Percentiles rank a stretch among this genome's conserved stretches.
Evolutionary conservation across 1,140 invertebrate species (phyloP).

Genomic region (Drosophila lowei): DNA sequence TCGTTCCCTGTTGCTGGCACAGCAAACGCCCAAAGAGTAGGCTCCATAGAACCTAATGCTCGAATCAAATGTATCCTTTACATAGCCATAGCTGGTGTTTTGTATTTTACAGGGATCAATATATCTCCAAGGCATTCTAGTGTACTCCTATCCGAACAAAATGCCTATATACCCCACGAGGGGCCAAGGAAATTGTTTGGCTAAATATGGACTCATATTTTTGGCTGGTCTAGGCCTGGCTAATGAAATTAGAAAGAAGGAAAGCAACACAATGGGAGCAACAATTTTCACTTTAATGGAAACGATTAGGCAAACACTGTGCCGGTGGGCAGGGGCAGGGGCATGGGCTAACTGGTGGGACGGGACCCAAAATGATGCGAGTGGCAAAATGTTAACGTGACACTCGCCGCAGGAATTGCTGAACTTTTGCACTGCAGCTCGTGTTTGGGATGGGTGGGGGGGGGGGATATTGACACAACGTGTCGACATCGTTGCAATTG

Average conservation of each 20-base stretch:
- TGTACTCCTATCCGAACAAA: not conserved
- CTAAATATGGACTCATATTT: constrained; percentile 16
- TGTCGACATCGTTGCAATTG: constrained; percentile 54
- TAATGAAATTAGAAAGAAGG: constrained; percentile 31
- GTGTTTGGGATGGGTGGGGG: not conserved
- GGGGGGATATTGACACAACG: constrained; percentile 56
- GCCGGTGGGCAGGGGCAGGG: too few species aligned
- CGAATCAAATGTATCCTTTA: constrained; percentile 38
- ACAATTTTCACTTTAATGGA: constrained; percentile 55
- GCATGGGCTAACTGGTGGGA: constrained; percentile 9
- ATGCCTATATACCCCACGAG: not conserved
- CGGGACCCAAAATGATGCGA: constrained; percentile 55
- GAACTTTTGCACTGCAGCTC: constrained; percentile 39
- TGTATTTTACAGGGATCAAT: too few species aligned
- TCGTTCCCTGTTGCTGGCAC: constrained; percentile 2
- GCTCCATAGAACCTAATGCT: not conserved
- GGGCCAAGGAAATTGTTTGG: constrained; percentile 19
- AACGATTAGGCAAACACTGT: constrained; percentile 30
- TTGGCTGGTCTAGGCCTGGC: not conserved
- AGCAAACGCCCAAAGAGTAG: not conserved
- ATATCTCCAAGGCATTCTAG: too few species aligned
- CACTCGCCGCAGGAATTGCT: constrained; percentile 25
- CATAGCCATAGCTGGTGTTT: too few species aligned
- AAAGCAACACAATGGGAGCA: constrained; percentile 19
- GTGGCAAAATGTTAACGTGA: constrained; percentile 25